Base-by-base conservation (phyloP, 2,888 invertebrate species). In the Anthophora plumipes region DNA sequence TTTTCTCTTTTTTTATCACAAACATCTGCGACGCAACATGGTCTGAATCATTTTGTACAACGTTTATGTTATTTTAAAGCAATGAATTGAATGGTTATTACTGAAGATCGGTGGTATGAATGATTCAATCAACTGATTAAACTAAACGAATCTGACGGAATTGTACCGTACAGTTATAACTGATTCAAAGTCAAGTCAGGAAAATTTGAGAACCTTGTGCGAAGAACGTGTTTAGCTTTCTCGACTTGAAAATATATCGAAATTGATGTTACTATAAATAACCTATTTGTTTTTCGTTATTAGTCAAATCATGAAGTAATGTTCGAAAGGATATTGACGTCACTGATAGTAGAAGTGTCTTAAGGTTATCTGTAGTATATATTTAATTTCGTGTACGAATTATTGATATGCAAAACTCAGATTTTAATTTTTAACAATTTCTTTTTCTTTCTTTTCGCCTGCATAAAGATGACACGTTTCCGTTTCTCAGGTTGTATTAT, bases 1-100 rank as follows among this genome's bases (percentile, higher is more conserved):
- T 46, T 72, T 46, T n/a, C n/a, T n/a, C 20, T 55, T 31, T 22
- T 66, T 67, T 77, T 63, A 63, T 77, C 25, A 43, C 12, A 25
- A 54, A 54, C 17, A 64, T 11, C 48, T 31, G 12, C 41, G 63
- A 12, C 41, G 59, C 17, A 52, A 4, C 46, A 9, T 31, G 31
- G 3, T 3, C 20, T 17, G 20, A 25, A 41, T 50, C 11, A 12
- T 39, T 25, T 43, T 20, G 31, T 7, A 14, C 9, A 31, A 37
- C 37, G 12, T 1, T 1, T 5, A 9, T n/a, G 48, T 17, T 12
- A 3, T 4, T 14, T 43, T 22, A 4, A 25, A 57, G 11, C 14
- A 11, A 41, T 46, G 46, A 68, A 43, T 68, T 43, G 14, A 5
- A 14, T 14, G 20, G 17, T 3, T 22, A 12, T 12, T 12, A 41